phyloP scores from a whole-genome alignment of 2,797 vertebrate species.

The Menidia menidia region DNA sequence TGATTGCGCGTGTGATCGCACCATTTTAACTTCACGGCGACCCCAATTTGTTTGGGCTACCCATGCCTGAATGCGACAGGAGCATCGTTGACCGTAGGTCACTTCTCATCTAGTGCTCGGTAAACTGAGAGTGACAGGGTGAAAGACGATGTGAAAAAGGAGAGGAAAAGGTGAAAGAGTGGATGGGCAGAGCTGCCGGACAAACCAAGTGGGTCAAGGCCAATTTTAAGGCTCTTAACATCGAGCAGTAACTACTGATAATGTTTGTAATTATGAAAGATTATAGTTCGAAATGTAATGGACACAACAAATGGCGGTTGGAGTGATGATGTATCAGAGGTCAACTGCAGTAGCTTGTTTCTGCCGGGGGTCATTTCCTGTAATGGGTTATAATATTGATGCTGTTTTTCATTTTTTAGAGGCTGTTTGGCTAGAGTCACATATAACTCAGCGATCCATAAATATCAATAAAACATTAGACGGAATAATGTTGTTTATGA shows the following conservation, averaged over 20 bases:
- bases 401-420: constrained; percentile 5
- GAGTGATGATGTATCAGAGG: constrained; percentile 20
- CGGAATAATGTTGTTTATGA: neutral
- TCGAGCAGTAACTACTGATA: constrained; percentile 38
- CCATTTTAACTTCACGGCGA: constrained; percentile 48
- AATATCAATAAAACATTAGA: neutral
- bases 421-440: neutral
- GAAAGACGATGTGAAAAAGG: constrained; percentile 33
- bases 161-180: constrained; percentile 30
- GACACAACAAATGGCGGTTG: constrained; percentile 17
- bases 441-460: neutral
- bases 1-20: constrained; percentile 32
- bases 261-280: constrained; percentile 45
- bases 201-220: constrained; percentile 33
- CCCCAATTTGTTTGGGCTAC: constrained; percentile 74
- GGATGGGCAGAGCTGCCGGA: neutral
- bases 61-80: constrained; percentile 60
- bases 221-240: constrained; percentile 49
- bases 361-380: constrained; percentile 20
- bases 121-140: constrained; percentile 56
- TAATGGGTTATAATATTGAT: neutral
- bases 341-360: constrained; percentile 1
- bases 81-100: constrained; percentile 63
- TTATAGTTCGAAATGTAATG: constrained; percentile 26
- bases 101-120: constrained; percentile 59